Base-by-base conservation (phyloP, 2,797 vertebrate species). In the Eulemur rubriventer region DNA sequence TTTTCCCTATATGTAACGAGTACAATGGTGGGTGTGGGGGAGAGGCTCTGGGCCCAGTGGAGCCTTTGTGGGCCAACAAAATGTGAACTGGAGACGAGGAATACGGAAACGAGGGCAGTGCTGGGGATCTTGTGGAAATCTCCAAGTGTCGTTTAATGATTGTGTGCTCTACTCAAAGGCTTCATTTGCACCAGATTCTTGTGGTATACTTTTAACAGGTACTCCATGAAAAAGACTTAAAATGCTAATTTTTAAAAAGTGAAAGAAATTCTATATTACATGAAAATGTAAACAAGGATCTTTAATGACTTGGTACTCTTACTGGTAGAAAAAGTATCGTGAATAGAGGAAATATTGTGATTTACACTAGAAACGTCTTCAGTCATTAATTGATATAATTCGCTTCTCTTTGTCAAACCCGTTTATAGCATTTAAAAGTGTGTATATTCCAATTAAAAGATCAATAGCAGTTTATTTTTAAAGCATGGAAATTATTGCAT, bases 11-110 rank as follows among this genome's bases (percentile, higher is more conserved):
- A 97, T 91, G 98, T 98, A 97, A 59, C 88, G 97, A 98, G 97
- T 97, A 99, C 99, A 99, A 99, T 99, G 98, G 98, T 98, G 98
- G 98, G 98, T 97, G 98, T 98, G 97, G 98, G 98, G 97, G 94
- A 98, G 97, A 98, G 98, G 98, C 98, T 98, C 97, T 91, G 97
- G 98, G 98, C 97, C 98, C 96, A 96, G 97, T 96, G 98, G 97
- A 98, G 98, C 98, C 98, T 98, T 98, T 97, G 98, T 97, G 98
- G 95, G 98, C 98, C 98, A 97, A 98, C 97, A 97, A 98, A 98
- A 98, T 98, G 98, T 97, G 97, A 98, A 97, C 98, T 97, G 97
- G 98, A 98, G 98, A 98, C 97, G 93, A 98, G 97, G 98, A 98
- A 97, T 98, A 98, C 98, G 97, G 98, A 98, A 98, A 98, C 97